Base-by-base conservation (phyloP, 92 coral and sea anemone species). In the Metridium senile region DNA sequence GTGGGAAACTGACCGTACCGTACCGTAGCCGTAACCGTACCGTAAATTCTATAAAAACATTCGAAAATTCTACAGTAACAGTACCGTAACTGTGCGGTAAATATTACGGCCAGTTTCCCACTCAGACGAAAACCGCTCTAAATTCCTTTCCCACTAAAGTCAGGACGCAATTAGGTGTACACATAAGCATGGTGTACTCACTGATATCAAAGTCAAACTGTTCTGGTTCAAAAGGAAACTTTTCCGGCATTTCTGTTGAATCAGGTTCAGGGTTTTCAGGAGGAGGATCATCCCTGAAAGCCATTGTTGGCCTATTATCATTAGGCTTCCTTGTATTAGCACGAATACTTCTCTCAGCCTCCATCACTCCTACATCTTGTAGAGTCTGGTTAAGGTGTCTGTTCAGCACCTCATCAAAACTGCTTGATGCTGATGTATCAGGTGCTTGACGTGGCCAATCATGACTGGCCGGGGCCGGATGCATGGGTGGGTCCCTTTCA, bases 161-260 rank as follows among this genome's bases (percentile, higher is more conserved):
- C n/a, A n/a, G 49, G 61, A 54, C n/a, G 61, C n/a, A 3, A 16
- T n/a, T n/a, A n/a, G n/a, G n/a, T n/a, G n/a, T 21, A 54, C 17
- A 4, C 17, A 21, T 54, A 54, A 54, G 23, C 23, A 9, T 54
- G 13, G 23, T 7, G 33, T 20, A 61, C 93, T 81, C 78, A 83
- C 93, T 73, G 26, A 89, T 82, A 62, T 86, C 85, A 75, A 89
- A 89, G 80, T 82, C 72, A 54, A 85, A 89, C 11, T 82, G 85
- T 57, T 86, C 83, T 29, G 90, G 85, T 58, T 85, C 35, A 58
- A 89, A 89, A 16, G 74, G 90, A 23, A 82, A 30, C 28, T 70
- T 84, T 22, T 70, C 83, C 0, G 52, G 47, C 19, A 21, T 70
- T 31, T 66, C 84, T 23, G 67, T 69, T 0, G 76, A 69, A 76